Conservation (phyloP, 2,888 invertebrate species). For the Tenthredo scrophulariae region DNA sequence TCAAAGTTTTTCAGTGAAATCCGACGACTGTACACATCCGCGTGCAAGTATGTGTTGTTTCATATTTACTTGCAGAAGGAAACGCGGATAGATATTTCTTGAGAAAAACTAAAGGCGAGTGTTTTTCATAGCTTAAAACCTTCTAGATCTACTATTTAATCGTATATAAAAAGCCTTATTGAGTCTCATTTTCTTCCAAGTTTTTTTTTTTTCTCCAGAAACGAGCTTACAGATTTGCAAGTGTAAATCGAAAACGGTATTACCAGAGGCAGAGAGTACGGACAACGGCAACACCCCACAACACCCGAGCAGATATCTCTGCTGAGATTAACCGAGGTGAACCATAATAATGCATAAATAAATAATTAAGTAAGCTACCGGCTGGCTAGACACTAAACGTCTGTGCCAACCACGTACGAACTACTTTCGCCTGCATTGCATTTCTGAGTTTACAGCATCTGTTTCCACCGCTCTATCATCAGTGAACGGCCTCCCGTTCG, state of each 20-base stretch:
- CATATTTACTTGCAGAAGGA: too few relatives aligned
- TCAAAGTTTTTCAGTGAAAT: background rate
- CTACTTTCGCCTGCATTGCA: background rate
- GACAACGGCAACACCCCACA: background rate
- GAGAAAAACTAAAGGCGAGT: background rate
- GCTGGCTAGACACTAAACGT: conserved; percentile 14
- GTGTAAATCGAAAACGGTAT: conserved; percentile 35
- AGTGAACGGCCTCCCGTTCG: background rate
- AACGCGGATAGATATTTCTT: background rate
- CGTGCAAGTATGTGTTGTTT: background rate
- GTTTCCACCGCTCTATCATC: background rate
- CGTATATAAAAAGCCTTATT: background rate
- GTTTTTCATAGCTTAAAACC: background rate
- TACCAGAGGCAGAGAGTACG: background rate
- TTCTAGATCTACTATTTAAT: background rate
- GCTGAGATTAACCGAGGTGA: conserved; percentile 1
- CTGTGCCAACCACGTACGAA: background rate
- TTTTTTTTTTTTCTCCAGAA: background rate
- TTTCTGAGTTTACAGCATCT: background rate
- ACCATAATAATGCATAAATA: conserved; percentile 36
- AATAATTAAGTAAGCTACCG: conserved; percentile 40
- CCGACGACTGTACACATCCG: background rate
- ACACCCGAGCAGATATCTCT: background rate
- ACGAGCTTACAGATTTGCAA: background rate
- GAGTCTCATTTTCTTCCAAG: background rate